Base-by-base conservation (phyloP, 2,113 vertebrate species). In the Spheniscus mendiculus region DNA sequence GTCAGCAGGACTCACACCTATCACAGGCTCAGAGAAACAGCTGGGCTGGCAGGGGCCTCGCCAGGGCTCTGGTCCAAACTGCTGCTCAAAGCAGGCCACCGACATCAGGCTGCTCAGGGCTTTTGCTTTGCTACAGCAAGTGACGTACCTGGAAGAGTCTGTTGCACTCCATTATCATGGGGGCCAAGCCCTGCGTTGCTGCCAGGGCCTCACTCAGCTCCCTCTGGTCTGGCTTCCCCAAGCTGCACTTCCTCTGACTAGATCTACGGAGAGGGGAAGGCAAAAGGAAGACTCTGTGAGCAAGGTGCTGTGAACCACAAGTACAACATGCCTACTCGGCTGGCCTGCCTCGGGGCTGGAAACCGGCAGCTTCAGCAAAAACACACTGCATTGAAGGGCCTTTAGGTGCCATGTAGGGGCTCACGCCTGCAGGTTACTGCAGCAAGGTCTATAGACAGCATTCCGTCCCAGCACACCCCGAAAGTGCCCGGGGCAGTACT, bases 181-280 rank as follows among this genome's bases (percentile, higher is more conserved):
- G 97, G 26, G 99, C 98, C 94, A 99, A 87, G 29, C 98, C 99
- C 90, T 99, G 98, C 0, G 99, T 98, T n/a, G 99, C 99, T 17
- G 99, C 99, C 67, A 99, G 91, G 92, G 98, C 99, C 96, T 99
- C 99, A 18, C 84, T 99, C 55, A 99, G 97, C 93, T 99, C 99
- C 70, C 98, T 97, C 98, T 99, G 99, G 91, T 99, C 99, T 2
- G 99, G 99, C 30, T 98, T 98, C 40, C 99, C 99, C 78, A 98
- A 44, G 91, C 99, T 99, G 97, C 98, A 97, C 93, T 99, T 99
- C 97, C 98, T 99, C 87, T 99, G 99, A 40, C 98, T 96, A 5
- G 98, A 96, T 81, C 99, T 99, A 25, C 1, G 11, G 53, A 70
- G 40, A 13, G 38, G 20, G 14, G 11, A 38, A 11, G 29, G 70